Percentiles rank a stretch among this genome's conserved stretches.
These are phyloP conservation scores for Oligia latruncula DNA, from an alignment of 2,888 invertebrate species.

Conservation along the genomic window DNA sequence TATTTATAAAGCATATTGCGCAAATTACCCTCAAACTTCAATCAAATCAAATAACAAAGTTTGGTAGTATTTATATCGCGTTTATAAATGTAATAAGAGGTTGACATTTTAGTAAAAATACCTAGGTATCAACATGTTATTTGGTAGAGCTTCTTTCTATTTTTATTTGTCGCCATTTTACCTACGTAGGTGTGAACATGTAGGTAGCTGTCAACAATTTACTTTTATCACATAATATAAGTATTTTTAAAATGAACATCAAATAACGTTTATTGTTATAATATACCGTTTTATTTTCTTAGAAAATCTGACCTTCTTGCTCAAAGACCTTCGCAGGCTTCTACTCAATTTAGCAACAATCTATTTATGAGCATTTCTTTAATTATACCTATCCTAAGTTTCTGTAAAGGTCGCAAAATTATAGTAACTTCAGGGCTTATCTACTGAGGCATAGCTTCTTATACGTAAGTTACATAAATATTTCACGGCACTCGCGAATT, in stretches of 20 bases:
- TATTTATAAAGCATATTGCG: not conserved
- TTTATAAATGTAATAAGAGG: not conserved
- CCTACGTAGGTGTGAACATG: not conserved
- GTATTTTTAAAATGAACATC: not conserved
- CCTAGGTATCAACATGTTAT: not conserved
- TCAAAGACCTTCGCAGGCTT: not conserved
- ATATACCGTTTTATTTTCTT: not conserved
- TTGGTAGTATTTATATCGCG: not conserved
- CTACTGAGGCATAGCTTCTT: not conserved
- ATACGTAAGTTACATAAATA: not conserved
- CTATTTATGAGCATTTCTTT: not conserved
- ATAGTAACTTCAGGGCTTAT: not conserved
- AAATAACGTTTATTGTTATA: not conserved
- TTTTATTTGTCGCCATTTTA: not conserved
- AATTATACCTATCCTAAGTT: not conserved
- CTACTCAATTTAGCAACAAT: not conserved
- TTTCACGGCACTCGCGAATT: not conserved
- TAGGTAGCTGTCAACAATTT: not conserved
- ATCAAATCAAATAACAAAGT: not conserved
- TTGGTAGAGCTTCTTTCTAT: not conserved
- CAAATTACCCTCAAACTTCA: not conserved
- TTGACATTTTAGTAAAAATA: not conserved
- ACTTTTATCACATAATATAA: not conserved
- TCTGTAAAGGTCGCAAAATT: not conserved
- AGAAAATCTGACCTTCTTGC: not conserved